These are phyloP conservation scores for Hymenopus coronatus DNA, from an alignment of 2,888 invertebrate species.

Conservation along the genomic window DNA sequence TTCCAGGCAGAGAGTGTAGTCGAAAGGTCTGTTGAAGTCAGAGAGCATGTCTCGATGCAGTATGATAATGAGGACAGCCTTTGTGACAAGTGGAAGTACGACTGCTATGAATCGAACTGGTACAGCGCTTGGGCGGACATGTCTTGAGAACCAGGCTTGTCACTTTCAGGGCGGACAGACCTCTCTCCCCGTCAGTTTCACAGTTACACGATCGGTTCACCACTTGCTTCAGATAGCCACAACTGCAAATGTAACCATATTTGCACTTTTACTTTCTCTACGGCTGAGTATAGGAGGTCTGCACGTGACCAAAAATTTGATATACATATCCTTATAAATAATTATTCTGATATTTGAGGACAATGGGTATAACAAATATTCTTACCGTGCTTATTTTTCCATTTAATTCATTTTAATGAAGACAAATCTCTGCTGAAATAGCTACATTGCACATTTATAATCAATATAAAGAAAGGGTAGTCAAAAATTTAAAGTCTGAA, in stretches of 20 bases:
- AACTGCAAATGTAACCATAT: background rate
- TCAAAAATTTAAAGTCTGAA: too few species aligned
- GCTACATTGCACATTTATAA: too few species aligned
- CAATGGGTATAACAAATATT: too few species aligned
- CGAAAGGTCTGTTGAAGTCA: background rate
- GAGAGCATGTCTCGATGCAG: background rate
- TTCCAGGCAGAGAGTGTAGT: background rate
- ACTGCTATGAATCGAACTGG: background rate
- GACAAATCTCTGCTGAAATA: too few species aligned
- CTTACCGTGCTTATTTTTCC: too few species aligned
- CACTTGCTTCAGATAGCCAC: background rate
- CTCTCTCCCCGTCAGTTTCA: background rate
- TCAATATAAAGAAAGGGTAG: too few species aligned
- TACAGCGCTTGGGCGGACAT: background rate
- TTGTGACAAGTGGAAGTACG: background rate
- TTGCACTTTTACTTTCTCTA: too few species aligned
- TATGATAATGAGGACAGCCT: conserved; percentile 2
- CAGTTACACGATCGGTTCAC: background rate
- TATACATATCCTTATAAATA: too few species aligned
- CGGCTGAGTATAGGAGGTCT: too few species aligned
- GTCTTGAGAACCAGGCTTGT: background rate
- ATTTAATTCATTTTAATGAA: too few species aligned
- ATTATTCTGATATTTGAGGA: too few species aligned
- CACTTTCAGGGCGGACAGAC: background rate
- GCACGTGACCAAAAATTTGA: too few species aligned